A percentile compares a stretch with the other conserved stretches of the same genome.
phyloP scores from a whole-genome alignment of 2,888 invertebrate species.

The Gari tellinella region DNA sequence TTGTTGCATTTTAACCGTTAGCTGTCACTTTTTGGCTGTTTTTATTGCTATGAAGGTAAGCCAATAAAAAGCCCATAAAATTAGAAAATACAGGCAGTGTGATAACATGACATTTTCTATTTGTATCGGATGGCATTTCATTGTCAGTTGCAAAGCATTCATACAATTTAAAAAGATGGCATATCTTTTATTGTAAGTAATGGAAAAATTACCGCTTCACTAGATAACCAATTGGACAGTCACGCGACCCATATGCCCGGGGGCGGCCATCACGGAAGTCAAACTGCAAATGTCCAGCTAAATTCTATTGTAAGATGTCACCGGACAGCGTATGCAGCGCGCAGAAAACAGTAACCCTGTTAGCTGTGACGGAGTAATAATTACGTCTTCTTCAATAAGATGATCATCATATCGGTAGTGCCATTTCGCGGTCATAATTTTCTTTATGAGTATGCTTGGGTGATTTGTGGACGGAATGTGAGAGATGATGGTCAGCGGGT shows the following conservation, averaged over 20 bases:
- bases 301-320: constrained; percentile 36
- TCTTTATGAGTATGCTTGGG: constrained; percentile 57
- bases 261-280: constrained; percentile 34
- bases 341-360: constrained; percentile 46
- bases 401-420: constrained; percentile 29
- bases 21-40: no score
- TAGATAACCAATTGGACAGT: constrained; percentile 27
- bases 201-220: constrained; percentile 51
- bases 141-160: constrained; percentile 21
- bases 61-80: no score
- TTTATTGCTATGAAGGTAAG: no score
- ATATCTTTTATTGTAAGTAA: constrained; percentile 50
- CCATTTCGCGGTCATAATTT: constrained; percentile 50
- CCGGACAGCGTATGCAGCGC: constrained; percentile 17
- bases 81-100: neutral
- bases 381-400: constrained; percentile 43
- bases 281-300: constrained; percentile 54
- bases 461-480: constrained; percentile 35
- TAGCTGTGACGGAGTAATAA: constrained; percentile 46
- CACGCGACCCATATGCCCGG: constrained; percentile 58
- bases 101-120: constrained; percentile 26
- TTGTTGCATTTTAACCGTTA: no score
- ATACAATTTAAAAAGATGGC: constrained; percentile 11
- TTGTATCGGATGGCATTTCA: constrained; percentile 14
- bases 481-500: constrained; percentile 57